These are phyloP conservation scores for Riparia riparia DNA, from an alignment of 2,113 vertebrate genomes.

Conservation along the genomic window DNA sequence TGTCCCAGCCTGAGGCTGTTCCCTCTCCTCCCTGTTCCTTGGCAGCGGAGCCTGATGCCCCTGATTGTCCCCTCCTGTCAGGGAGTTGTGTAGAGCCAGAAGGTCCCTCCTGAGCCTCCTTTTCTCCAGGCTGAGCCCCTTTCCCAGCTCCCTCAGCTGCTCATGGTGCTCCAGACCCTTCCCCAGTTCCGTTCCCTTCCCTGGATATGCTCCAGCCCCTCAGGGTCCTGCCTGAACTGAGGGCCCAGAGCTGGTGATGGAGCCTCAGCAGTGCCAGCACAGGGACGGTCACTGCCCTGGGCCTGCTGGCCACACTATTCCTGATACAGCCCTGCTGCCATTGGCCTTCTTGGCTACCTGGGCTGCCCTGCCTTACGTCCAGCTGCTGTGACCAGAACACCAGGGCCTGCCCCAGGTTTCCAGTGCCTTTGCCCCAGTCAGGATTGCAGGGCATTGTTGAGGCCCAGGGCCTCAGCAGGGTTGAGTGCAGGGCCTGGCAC, in stretches of 20 bases:
- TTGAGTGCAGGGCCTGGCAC: too few species aligned
- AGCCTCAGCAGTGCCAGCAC: background rate
- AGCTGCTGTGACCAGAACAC: background rate
- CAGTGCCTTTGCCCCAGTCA: background rate
- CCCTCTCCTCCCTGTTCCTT: background rate
- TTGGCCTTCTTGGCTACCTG: background rate
- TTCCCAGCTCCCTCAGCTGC: background rate
- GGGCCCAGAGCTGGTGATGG: background rate
- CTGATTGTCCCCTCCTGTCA: background rate
- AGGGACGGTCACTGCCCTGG: background rate
- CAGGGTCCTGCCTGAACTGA: background rate
- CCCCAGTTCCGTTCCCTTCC: background rate
- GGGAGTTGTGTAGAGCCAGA: background rate
- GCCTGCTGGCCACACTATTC: background rate
- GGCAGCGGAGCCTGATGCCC: background rate
- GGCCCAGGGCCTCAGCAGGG: background rate
- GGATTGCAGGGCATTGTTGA: accelerated
- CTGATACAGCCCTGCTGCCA: background rate
- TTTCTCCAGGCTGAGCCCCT: background rate
- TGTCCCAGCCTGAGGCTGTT: background rate
- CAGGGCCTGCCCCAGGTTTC: background rate
- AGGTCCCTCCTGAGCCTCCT: background rate
- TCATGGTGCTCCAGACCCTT: background rate
- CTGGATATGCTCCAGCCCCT: background rate
- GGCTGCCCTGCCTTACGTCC: background rate